A percentile compares a stretch with the other conserved stretches of the same genome.
These are phyloP conservation scores for Lutjanus argentimaculatus DNA, from an alignment of 2,797 vertebrate genomes.

Conservation along the genomic window DNA sequence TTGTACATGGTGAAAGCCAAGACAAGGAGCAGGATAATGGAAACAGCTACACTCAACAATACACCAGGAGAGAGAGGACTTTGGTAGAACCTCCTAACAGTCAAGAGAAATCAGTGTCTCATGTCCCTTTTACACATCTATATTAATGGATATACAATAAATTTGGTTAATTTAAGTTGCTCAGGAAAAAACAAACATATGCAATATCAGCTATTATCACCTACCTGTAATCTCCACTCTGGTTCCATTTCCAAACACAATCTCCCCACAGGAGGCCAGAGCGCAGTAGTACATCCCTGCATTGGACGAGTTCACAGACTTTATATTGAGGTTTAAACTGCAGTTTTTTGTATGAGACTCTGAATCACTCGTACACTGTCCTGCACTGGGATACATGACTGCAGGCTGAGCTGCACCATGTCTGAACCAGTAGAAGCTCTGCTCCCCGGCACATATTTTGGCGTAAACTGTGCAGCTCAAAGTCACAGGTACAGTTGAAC, in stretches of 20 bases:
- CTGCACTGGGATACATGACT: conserved; percentile 35
- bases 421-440: conserved; percentile 73
- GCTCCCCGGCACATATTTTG: conserved; percentile 45
- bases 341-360: too few species aligned
- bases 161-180: background rate
- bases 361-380: too few species aligned
- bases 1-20: conserved; percentile 46
- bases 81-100: background rate
- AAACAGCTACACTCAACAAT: conserved; percentile 21
- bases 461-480: conserved; percentile 61
- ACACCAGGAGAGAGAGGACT: background rate
- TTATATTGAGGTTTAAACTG: too few species aligned
- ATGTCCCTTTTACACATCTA: background rate
- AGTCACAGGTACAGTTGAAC: conserved; percentile 46
- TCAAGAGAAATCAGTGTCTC: background rate
- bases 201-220: background rate
- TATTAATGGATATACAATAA: background rate
- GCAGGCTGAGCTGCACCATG: conserved; percentile 14
- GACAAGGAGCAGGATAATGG: conserved; percentile 22
- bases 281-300: too few species aligned
- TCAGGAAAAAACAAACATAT: too few species aligned
- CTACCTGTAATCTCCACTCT: conserved; percentile 54
- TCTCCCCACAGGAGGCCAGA: too few species aligned
- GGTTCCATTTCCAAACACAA: conserved; percentile 63
- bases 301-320: too few species aligned